These are phyloP conservation scores for Calyptomena viridis DNA, from an alignment of 2,113 vertebrate species.

Conservation along the genomic window DNA sequence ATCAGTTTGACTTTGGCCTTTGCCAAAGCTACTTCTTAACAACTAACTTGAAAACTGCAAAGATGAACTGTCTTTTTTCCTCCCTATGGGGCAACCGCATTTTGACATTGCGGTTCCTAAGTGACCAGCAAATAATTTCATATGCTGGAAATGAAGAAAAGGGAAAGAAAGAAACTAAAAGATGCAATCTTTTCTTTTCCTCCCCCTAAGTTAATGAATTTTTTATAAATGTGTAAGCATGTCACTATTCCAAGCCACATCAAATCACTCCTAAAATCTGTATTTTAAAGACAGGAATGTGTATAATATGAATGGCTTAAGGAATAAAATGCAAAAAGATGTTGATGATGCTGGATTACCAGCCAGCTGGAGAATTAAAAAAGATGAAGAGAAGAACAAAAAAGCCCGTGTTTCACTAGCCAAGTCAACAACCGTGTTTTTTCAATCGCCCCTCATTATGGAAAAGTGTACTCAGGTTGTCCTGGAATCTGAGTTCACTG, in stretches of 20 bases:
- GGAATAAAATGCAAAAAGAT: conserved; percentile 64
- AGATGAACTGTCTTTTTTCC: conserved; percentile 69
- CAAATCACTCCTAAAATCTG: conserved; percentile 58
- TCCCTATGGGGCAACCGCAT: conserved; percentile 57
- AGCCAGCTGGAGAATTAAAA: conserved; percentile 28
- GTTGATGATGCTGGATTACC: conserved; percentile 50
- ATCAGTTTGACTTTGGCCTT: conserved; percentile 37
- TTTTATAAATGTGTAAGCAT: conserved; percentile 57
- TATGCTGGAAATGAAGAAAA: conserved; percentile 43
- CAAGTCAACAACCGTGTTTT: conserved; percentile 10
- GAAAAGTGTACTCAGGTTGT: conserved; percentile 41
- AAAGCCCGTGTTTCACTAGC: neutral
- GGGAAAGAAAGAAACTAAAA: conserved; percentile 14
- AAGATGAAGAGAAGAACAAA: conserved; percentile 30
- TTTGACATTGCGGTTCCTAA: conserved; percentile 66
- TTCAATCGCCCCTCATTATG: conserved; percentile 1
- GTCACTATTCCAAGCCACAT: conserved; percentile 70
- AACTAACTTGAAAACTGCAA: conserved; percentile 38
- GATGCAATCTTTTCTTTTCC: conserved; percentile 15
- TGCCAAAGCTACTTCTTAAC: conserved; percentile 50
- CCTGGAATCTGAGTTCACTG: conserved; percentile 29
- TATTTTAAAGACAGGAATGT: conserved; percentile 64
- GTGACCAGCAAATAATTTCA: conserved; percentile 61
- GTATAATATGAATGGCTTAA: conserved; percentile 35
- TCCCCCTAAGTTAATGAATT: conserved; percentile 17